Evolutionary conservation across 2,797 vertebrate species (phyloP), one percentile per base, ranked within the genome.

Genomic region (Fistularia commersonii): DNA sequence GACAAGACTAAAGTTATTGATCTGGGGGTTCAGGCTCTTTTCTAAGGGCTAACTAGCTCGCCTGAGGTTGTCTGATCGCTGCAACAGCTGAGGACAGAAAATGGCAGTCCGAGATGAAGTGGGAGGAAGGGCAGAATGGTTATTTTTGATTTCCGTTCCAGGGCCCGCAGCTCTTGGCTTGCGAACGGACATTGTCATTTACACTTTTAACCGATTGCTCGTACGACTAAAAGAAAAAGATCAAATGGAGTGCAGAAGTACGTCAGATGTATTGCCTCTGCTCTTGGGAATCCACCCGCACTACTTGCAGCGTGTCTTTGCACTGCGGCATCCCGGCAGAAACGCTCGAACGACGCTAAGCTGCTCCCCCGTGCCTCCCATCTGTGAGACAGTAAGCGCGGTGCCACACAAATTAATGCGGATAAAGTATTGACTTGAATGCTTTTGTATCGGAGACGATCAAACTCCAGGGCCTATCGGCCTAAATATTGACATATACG

Each of bases 1-100:
- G 89, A 91, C 88, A 90, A 90, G 88, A 87, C 83, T 88, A 66
- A 87, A 87, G 83, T 86, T 91, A 91, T 89, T 71, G 89, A 94
- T 93, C 87, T 44, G 61, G 74, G 23, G 74, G 69, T 83, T 85
- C 61, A 78, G 77, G 80, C 71, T 85, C 67, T 89, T 84, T 82
- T 79, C 84, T 76, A 66, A 62, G 81, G 86, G 89, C 90, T 88
- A 89, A 87, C 73, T 77, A 86, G 87, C 49, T 76, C 74, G 68
- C 86, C 84, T 57, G 82, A 84, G 87, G 83, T 76, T 87, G 73
- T 83, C 82, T 81, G 83, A 79, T 67, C 75, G 71, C 63, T 59
- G 68, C 72, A 57, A 53, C 65, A 78, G 45, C 10, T 77, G 66
- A 54, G 66, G 75, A 60, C 69, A 58, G 38, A 71, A 45, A 60